Conservation (phyloP, 2,113 vertebrate species). For the Ammodytes marinus region DNA sequence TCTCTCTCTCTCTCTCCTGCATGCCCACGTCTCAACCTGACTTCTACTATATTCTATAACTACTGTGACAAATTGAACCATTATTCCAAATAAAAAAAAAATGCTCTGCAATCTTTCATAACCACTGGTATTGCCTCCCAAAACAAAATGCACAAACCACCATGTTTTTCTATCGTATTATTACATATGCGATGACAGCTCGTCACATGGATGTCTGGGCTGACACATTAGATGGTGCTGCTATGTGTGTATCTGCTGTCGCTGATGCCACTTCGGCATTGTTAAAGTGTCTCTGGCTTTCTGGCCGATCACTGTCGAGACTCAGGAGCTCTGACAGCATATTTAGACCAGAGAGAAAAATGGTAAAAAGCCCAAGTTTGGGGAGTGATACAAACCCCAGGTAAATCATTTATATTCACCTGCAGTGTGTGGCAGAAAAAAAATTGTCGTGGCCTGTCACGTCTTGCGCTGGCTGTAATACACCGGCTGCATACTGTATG, state of each 20-base stretch:
- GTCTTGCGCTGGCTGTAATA: constrained; percentile 35
- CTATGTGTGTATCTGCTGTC: constrained; percentile 12
- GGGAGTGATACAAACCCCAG: constrained; percentile 37
- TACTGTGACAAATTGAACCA: neutral
- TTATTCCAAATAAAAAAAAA: neutral
- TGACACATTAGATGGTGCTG: constrained; percentile 3
- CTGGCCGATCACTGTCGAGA: constrained; percentile 28
- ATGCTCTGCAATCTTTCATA: neutral
- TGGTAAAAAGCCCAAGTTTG: neutral
- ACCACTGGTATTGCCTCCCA: neutral
- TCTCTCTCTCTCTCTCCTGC: neutral
- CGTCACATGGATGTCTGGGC: constrained; percentile 22
- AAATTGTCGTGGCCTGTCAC: constrained; percentile 24
- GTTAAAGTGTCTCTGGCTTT: constrained; percentile 23
- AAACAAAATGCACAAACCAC: neutral
- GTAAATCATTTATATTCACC: constrained; percentile 61
- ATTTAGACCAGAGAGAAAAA: neutral
- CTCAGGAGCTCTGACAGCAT: constrained; percentile 44
- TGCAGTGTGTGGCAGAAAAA: neutral
- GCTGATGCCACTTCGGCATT: constrained; percentile 8
- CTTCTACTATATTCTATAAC: neutral
- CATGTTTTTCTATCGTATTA: constrained; percentile 11
- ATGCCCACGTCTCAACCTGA: neutral
- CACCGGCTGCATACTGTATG: constrained; percentile 28
- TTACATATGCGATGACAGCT: constrained; percentile 11